Base-by-base conservation (phyloP, 2,888 invertebrate species). In the Ormyrus thymus region DNA sequence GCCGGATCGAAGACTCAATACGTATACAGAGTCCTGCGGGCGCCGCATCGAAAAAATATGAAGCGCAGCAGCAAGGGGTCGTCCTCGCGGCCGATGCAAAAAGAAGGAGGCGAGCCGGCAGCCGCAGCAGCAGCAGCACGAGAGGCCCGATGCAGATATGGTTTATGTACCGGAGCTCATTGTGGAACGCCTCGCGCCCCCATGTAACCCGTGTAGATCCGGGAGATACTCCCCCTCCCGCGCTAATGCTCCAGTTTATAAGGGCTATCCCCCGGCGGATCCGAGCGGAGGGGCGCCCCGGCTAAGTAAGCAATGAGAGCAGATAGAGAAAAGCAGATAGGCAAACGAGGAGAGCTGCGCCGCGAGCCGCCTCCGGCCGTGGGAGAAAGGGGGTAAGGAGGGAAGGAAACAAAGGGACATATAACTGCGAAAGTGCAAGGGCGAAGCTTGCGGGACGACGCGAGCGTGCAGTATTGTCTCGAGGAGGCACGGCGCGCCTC, bases 221-320 rank as follows among this genome's bases (percentile, higher is more conserved):
- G 76, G 78, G 86, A 87, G 86, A 83, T 79, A 85, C 84, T 71
- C 83, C 84, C 82, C 83, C 81, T 82, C 82, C 84, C 84, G 86
- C 84, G 85, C 89, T 89, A 89, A 89, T 89, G 87, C 88, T 88
- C 88, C 86, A 87, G 88, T 89, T 89, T 88, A 88, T 88, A 86
- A 87, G 86, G 76, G 68, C 74, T 88, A 88, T 87, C 87, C 85
- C 78, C 61, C 69, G 64, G 71, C 70, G 81, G 86, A 87, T 87
- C 86, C 87, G 45, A 50, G 55, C 6, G 29, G 46, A 43, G 58
- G 29, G 68, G 9, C 43, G 45, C 66, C 51, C 15, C 1, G 13
- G 13, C 15, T 65, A 70, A 75, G 69, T 70, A 73, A 66, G 73
- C 72, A 80, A 80, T 48, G 62, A 72, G 73, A 69, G 55, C 77